Percentiles rank a stretch among this genome's conserved stretches.
Conservation (phyloP, 2,888 invertebrate genomes). For the Bellardia pandia region DNA sequence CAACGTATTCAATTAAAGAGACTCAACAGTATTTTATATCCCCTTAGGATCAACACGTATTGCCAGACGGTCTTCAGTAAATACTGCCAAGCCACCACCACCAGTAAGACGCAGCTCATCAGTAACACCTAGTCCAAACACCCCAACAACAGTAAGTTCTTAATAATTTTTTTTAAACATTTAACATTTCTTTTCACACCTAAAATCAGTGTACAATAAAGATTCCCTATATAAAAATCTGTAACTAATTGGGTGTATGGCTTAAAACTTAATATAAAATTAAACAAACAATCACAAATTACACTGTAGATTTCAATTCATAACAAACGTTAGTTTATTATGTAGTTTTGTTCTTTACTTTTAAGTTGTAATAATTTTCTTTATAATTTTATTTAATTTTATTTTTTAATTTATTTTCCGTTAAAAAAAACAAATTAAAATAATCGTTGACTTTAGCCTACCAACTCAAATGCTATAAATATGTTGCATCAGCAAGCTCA, state of each 20-base stretch:
- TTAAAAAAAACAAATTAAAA: constrained; percentile 43
- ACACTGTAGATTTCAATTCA: constrained; percentile 26
- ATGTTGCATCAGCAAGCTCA: constrained; percentile 77
- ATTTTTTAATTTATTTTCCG: constrained; percentile 43
- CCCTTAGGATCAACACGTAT: constrained; percentile 80
- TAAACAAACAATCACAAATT: not conserved
- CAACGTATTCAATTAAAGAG: not conserved
- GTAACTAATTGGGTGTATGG: constrained; percentile 37
- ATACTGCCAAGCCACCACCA: constrained; percentile 89
- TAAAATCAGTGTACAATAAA: not conserved
- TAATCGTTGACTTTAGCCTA: constrained; percentile 65
- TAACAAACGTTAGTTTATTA: not conserved
- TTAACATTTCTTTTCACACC: not conserved
- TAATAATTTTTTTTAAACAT: not conserved
- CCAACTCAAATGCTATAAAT: constrained; percentile 72
- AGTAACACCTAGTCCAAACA: constrained; percentile 83
- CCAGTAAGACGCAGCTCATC: constrained; percentile 93
- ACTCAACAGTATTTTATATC: constrained; percentile 45
- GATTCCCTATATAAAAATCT: not conserved
- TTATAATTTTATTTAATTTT: constrained; percentile 38
- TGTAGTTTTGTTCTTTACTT: not conserved
- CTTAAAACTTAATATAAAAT: constrained; percentile 29
- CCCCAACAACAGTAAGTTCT: constrained; percentile 80
- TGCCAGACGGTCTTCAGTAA: constrained; percentile 83
- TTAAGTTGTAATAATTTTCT: constrained; percentile 4